phyloP scores from a whole-genome alignment of 92 coral and sea anemone species.

The Porites divaricata region DNA sequence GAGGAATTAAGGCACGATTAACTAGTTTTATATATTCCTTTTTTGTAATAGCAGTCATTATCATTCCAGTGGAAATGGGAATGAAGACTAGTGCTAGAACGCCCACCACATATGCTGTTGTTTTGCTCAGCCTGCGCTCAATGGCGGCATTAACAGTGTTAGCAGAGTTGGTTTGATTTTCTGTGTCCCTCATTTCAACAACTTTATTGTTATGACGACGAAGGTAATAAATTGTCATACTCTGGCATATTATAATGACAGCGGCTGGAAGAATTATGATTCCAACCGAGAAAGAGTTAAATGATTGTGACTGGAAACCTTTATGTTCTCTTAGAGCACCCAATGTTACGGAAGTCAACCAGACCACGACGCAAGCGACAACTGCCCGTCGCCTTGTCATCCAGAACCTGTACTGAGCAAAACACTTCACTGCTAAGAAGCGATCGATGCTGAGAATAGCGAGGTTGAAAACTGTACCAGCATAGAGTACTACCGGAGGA shows the following conservation, averaged over 20 bases:
- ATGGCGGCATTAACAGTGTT: background rate
- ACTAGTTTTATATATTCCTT: background rate
- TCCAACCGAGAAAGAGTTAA: background rate
- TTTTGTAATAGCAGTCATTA: background rate
- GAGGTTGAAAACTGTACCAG: background rate
- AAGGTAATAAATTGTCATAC: background rate
- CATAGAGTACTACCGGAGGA: too few relatives aligned
- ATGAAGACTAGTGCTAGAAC: background rate
- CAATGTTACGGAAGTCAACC: background rate
- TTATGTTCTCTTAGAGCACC: background rate
- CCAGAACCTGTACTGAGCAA: background rate
- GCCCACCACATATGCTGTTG: background rate
- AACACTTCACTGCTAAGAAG: background rate
- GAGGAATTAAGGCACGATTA: background rate
- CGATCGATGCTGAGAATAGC: slow-evolving; percentile 1
- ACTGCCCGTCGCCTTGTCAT: background rate
- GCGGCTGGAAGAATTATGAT: background rate
- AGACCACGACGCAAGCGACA: background rate
- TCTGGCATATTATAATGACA: slow-evolving; percentile 4
- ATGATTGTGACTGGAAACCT: too few relatives aligned
- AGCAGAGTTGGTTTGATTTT: background rate
- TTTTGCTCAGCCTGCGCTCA: background rate
- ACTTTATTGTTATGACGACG: slow-evolving; percentile 5
- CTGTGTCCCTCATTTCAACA: background rate
- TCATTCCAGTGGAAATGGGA: background rate